Percentiles rank a stretch among this genome's conserved stretches.
Evolutionary conservation across 2,113 vertebrate species (phyloP).

Genomic region (Symphodus melops): DNA sequence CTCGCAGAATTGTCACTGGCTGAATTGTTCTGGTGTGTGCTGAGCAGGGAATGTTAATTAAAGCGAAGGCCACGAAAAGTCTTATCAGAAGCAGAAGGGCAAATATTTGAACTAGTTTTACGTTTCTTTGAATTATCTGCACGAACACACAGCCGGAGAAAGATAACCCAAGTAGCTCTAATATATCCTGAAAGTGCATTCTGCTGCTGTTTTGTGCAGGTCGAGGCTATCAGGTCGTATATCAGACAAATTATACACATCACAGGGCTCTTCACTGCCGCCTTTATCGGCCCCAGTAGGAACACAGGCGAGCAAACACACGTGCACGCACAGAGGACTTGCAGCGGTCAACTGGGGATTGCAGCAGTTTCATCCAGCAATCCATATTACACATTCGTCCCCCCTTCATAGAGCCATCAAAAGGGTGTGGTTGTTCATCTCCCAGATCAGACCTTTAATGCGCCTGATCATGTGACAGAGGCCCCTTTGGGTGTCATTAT

Average conservation of each 20-base stretch:
- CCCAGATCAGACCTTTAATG: constrained; percentile 47
- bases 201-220: constrained; percentile 5
- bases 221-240: constrained; percentile 26
- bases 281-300: constrained; percentile 32
- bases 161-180: background rate
- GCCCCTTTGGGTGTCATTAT: constrained; percentile 42
- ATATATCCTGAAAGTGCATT: constrained; percentile 28
- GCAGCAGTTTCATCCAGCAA: constrained; percentile 32
- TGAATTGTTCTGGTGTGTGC: constrained; percentile 31
- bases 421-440: constrained; percentile 30
- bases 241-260: constrained; percentile 48
- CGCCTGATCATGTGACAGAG: constrained; percentile 36
- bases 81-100: background rate
- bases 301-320: constrained; percentile 4
- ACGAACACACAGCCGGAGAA: constrained; percentile 6
- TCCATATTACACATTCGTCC: constrained; percentile 41
- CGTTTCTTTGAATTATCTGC: constrained; percentile 39
- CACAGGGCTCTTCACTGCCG: constrained; percentile 12
- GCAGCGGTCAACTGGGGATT: constrained; percentile 46
- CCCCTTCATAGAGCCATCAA: constrained; percentile 1
- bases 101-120: constrained; percentile 18
- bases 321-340: constrained; percentile 29
- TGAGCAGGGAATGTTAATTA: constrained; percentile 53
- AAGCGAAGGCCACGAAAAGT: constrained; percentile 22
- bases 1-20: constrained; percentile 31